Conservation (phyloP, 2,888 invertebrate species). For the Mythimna pallens region DNA sequence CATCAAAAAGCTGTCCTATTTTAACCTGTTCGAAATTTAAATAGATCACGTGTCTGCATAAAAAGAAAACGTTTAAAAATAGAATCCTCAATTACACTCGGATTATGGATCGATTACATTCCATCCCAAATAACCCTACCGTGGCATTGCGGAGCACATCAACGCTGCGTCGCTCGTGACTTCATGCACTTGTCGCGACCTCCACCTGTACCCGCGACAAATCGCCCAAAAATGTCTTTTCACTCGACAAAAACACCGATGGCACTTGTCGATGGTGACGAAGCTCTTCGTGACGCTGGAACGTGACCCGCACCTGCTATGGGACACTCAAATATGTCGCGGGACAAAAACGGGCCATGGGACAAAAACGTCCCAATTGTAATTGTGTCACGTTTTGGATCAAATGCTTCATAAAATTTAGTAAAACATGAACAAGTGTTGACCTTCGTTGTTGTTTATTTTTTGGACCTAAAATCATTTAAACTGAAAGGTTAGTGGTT, state of each 20-base stretch:
- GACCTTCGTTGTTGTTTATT: conserved; percentile 46
- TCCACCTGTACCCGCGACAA: conserved; percentile 84
- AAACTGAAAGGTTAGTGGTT: neutral
- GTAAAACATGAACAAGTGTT: conserved; percentile 44
- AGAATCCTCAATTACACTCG: conserved; percentile 49
- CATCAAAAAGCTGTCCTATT: conserved; percentile 1
- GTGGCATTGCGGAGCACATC: conserved; percentile 50
- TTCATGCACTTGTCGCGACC: conserved; percentile 76
- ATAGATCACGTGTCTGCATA: conserved; percentile 31
- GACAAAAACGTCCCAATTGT: conserved; percentile 64
- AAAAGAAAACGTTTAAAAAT: conserved; percentile 33
- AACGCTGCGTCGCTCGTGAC: conserved; percentile 72
- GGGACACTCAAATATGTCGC: conserved; percentile 72
- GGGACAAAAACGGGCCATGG: conserved; percentile 63
- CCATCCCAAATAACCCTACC: conserved; percentile 52
- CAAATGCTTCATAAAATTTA: conserved; percentile 42
- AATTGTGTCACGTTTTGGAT: conserved; percentile 68
- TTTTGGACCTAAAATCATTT: conserved; percentile 21
- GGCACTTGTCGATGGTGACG: conserved; percentile 71
- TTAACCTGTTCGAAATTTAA: conserved; percentile 1
- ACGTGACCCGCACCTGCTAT: conserved; percentile 79
- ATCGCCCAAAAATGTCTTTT: conserved; percentile 77
- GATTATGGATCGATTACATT: conserved; percentile 57
- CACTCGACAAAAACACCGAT: conserved; percentile 71
- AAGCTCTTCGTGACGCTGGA: conserved; percentile 64